Percentiles rank a stretch among this genome's conserved stretches.
Conservation (phyloP, 2,113 vertebrate species). For the Channa maculata region DNA sequence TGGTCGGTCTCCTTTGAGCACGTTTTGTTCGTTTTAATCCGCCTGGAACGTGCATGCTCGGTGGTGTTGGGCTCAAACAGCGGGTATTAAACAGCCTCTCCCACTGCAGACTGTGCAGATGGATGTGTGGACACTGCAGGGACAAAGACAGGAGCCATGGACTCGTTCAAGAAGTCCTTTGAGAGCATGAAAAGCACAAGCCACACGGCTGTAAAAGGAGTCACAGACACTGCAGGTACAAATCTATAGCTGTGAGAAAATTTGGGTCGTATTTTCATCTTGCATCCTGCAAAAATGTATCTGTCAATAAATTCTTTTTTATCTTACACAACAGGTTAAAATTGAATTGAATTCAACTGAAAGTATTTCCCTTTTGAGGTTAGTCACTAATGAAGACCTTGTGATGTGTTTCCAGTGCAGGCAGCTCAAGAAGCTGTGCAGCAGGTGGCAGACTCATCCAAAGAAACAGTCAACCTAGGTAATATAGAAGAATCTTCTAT, state of each 20-base stretch:
- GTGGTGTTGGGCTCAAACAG: conserved; percentile 52
- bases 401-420: conserved; percentile 76
- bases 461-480: conserved; percentile 81
- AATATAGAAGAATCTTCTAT: conserved; percentile 6
- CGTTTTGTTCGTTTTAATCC: conserved; percentile 79
- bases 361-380: neutral
- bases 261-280: neutral
- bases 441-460: conserved; percentile 85
- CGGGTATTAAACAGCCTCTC: conserved; percentile 80
- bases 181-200: conserved; percentile 75
- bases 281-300: neutral
- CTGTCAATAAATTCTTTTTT: neutral
- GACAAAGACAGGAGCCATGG: conserved; percentile 70
- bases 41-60: conserved; percentile 62
- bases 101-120: conserved; percentile 23
- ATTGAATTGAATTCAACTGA: neutral
- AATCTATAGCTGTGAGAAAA: neutral
- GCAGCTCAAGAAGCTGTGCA: conserved; percentile 82
- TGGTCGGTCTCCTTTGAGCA: conserved; percentile 62
- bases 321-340: neutral
- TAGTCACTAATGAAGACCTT: neutral
- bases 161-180: conserved; percentile 82
- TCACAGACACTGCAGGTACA: conserved; percentile 80
- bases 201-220: conserved; percentile 75
- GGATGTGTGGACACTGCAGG: conserved; percentile 34